Conservation (phyloP, 1,140 invertebrate species). For the Rhyzopertha dominica region DNA sequence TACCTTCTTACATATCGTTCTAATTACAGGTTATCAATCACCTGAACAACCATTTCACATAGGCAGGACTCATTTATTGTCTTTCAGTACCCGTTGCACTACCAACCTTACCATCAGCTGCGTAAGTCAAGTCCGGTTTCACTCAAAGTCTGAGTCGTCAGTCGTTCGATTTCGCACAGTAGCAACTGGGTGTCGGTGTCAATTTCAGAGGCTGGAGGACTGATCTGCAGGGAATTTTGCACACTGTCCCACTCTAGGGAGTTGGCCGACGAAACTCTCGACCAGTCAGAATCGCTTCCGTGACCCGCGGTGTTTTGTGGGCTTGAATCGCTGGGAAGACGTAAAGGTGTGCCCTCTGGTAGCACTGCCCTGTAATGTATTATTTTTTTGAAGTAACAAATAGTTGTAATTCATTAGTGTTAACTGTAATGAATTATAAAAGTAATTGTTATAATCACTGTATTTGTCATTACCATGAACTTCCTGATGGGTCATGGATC, state of each 20-base stretch:
- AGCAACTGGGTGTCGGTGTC: conserved; percentile 52
- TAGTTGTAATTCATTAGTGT: too few species aligned
- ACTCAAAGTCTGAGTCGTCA: conserved; percentile 49
- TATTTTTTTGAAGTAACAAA: conserved; percentile 1
- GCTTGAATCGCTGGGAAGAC: conserved; percentile 22
- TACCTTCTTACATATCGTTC: too few species aligned
- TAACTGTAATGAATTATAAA: background rate
- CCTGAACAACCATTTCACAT: too few species aligned
- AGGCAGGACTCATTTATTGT: too few species aligned
- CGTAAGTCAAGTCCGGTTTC: conserved; percentile 50
- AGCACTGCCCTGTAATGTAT: conserved; percentile 21
- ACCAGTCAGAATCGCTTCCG: conserved; percentile 47
- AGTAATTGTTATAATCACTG: background rate
- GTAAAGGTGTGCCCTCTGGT: conserved; percentile 19
- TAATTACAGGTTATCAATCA: too few species aligned
- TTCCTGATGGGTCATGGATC: conserved; percentile 37
- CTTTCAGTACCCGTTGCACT: too few species aligned
- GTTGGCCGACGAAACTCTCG: conserved; percentile 51
- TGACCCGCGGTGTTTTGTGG: conserved; percentile 16
- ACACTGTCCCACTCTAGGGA: conserved; percentile 55
- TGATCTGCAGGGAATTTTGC: conserved; percentile 40
- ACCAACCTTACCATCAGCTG: too few species aligned
- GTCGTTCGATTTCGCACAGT: conserved; percentile 51
- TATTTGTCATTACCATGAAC: conserved; percentile 35
- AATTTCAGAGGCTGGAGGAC: conserved; percentile 42